Conservation (phyloP, 1,140 invertebrate species). For the Drosophila subpulchrella region DNA sequence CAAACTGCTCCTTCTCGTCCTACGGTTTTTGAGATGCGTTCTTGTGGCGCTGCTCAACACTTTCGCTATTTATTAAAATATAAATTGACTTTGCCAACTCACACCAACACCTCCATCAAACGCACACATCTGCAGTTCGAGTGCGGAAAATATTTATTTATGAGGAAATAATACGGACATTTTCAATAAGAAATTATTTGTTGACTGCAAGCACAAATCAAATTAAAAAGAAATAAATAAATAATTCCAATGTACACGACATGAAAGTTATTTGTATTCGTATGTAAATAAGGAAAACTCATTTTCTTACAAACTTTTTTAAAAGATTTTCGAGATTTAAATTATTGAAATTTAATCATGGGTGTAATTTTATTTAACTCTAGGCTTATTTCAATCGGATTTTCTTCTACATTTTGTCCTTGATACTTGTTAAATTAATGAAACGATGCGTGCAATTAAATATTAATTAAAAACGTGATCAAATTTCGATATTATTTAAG, state of each 20-base stretch:
- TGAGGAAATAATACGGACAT: too few relatives aligned
- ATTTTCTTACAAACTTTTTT: too few relatives aligned
- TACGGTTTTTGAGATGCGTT: slow-evolving; percentile 13
- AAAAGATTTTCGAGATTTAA: too few relatives aligned
- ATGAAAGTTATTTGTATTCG: neutral
- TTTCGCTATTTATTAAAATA: slow-evolving; percentile 77
- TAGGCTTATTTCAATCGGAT: too few relatives aligned
- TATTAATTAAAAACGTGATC: too few relatives aligned
- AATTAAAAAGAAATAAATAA: neutral
- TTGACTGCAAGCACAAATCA: neutral
- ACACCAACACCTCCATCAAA: neutral
- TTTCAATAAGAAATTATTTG: neutral
- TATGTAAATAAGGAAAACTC: too few relatives aligned
- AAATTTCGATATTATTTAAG: too few relatives aligned
- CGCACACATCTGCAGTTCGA: slow-evolving; percentile 3
- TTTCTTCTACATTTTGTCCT: too few relatives aligned
- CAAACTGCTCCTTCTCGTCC: slow-evolving; percentile 16
- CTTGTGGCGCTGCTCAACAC: slow-evolving; percentile 59
- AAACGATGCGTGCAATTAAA: too few relatives aligned
- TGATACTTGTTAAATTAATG: too few relatives aligned
- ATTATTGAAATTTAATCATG: neutral
- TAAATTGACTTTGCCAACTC: slow-evolving; percentile 60
- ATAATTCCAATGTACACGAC: too few relatives aligned
- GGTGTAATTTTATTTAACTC: neutral
- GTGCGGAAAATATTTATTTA: neutral